Percentiles rank a stretch among this genome's conserved stretches.
Conservation (phyloP, 2,797 vertebrate genomes). For the Clarias fuscus region DNA sequence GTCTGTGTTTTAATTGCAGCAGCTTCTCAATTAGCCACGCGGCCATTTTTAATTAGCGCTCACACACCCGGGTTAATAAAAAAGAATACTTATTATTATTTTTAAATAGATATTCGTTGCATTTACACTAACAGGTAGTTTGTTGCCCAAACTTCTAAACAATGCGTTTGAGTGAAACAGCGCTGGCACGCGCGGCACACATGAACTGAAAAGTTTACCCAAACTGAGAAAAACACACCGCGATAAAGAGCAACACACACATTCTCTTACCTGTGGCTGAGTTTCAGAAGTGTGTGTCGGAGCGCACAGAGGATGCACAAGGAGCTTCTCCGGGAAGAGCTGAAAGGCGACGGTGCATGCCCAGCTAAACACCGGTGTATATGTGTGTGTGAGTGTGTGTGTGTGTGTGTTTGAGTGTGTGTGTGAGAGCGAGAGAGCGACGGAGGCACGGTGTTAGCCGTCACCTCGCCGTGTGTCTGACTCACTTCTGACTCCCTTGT, state of each 20-base stretch:
- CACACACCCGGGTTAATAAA: constrained; percentile 43
- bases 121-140: neutral
- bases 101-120: neutral
- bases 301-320: constrained; percentile 54
- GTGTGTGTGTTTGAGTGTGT: neutral
- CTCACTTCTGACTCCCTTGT: neutral
- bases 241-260: neutral
- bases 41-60: constrained; percentile 56
- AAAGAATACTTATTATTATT: neutral
- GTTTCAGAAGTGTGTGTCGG: constrained; percentile 50
- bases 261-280: constrained; percentile 66
- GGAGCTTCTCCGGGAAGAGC: constrained; percentile 64
- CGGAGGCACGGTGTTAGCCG: neutral
- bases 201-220: too few species aligned
- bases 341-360: constrained; percentile 71
- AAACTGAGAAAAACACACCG: neutral
- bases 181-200: neutral
- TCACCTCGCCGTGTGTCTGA: constrained; percentile 39
- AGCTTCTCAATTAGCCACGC: constrained; percentile 68
- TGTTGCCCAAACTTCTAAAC: neutral
- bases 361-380: constrained; percentile 55
- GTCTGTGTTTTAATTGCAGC: constrained; percentile 75
- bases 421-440: neutral
- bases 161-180: neutral
- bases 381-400: neutral